phyloP scores from a whole-genome alignment of 2,113 vertebrate genomes.

The Atherinomorus stipes region DNA sequence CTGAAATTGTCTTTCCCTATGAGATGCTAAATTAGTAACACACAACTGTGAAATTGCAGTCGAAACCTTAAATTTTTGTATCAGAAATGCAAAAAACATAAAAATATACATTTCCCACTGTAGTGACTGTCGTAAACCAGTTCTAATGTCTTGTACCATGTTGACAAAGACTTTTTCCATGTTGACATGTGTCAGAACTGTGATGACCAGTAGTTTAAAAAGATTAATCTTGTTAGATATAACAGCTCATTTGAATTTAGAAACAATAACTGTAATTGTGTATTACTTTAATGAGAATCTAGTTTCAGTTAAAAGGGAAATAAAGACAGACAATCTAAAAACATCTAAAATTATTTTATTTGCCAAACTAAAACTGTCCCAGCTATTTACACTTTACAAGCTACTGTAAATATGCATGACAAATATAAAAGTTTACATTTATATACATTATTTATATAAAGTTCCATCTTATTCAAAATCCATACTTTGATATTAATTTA shows the following conservation, averaged over 20 bases:
- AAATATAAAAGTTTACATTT: conserved; percentile 82
- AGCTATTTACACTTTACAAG: conserved; percentile 87
- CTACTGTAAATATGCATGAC: conserved; percentile 79
- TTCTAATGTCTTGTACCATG: background rate
- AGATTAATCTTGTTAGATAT: background rate
- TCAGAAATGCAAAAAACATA: background rate
- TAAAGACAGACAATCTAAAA: conserved; percentile 72
- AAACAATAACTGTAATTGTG: background rate
- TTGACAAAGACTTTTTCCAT: too few relatives aligned
- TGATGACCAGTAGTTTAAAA: background rate
- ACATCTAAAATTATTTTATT: conserved; percentile 84
- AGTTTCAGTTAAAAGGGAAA: conserved; percentile 14
- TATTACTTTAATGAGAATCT: background rate
- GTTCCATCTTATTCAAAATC: conserved; percentile 62
- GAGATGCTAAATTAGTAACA: background rate
- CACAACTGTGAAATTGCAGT: background rate
- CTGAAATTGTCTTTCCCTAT: background rate
- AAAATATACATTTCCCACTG: background rate
- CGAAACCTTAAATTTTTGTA: background rate
- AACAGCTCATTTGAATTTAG: background rate
- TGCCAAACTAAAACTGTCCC: conserved; percentile 82
- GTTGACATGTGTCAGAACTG: too few relatives aligned
- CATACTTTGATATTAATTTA: conserved; percentile 55
- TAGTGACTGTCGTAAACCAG: too few relatives aligned
- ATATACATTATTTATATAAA: conserved; percentile 83